phyloP scores from a whole-genome alignment of 2,888 invertebrate genomes.

The Temnothorax rugatulus region DNA sequence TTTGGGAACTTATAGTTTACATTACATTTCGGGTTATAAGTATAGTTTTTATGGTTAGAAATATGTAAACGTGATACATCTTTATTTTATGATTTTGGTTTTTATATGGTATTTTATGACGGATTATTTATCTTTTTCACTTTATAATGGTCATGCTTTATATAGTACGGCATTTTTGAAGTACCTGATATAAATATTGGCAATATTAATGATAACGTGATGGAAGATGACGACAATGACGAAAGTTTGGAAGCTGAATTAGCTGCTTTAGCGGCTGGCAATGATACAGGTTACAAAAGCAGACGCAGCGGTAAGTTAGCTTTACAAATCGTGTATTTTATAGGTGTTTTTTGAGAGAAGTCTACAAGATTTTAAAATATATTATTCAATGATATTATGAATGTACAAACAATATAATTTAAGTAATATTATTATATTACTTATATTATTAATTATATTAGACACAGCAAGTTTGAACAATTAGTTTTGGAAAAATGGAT shows the following conservation, averaged over 20 bases:
- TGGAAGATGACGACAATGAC: conserved; percentile 89
- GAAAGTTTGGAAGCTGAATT: conserved; percentile 96
- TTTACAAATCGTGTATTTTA: not conserved
- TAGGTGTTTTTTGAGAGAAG: not conserved
- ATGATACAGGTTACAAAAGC: conserved; percentile 81
- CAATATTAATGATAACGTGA: conserved; percentile 87
- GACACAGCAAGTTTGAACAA: not conserved
- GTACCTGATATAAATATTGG: conserved; percentile 89
- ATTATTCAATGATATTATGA: not conserved
- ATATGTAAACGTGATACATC: not conserved
- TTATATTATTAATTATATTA: too few species aligned
- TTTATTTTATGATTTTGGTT: conserved; percentile 42
- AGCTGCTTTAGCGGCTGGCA: conserved; percentile 89
- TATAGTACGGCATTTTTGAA: conserved; percentile 92
- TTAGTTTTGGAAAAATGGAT: not conserved
- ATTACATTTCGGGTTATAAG: not conserved
- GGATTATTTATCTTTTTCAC: not conserved
- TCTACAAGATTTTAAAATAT: not conserved
- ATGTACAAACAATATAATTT: not conserved
- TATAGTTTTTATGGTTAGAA: not conserved
- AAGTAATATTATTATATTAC: not conserved
- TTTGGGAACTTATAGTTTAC: not conserved
- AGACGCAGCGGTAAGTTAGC: conserved; percentile 79
- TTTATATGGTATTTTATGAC: conserved; percentile 7
- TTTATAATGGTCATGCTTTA: conserved; percentile 40